Base-by-base conservation (phyloP, 2,797 vertebrate genomes). In the Antrozous pallidus region DNA sequence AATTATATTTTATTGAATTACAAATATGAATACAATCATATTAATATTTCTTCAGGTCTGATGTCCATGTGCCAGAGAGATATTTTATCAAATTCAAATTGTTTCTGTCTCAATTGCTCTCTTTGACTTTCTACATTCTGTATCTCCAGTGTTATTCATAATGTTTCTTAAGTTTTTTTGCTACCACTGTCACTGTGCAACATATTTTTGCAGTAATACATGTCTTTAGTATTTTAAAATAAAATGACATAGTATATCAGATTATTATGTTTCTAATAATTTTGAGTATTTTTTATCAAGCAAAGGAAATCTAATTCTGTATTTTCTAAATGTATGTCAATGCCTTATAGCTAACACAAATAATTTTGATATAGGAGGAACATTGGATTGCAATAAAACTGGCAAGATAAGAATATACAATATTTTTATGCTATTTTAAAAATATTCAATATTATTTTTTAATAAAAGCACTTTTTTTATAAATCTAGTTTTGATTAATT, bases 1-100 rank as follows among this genome's bases (percentile, higher is more conserved):
- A 96, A 95, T 96, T 94, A 81, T 33, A 75, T 96, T 96, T 96
- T 96, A 87, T 86, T 97, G 93, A 97, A 96, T 97, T 97, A 95
- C 9, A 91, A 88, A 75, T 93, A 12, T 94, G 49, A 82, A 0
- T 45, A 69, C 36, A 86, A 79, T 38, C 94, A 22, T 95, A 94
- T 96, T 97, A 93, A 96, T 97, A 93, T 94, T 97, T 93, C 28
- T 58, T 81, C 84, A 91, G 45, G 7, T 45, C 71, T 94, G 61
- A 45, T 83, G 83, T 69, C 40, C 74, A 96, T 42, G n/a, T 83
- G 71, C 18, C 91, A 91, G 18, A 91, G n/a, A 93, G 85, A 91
- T 77, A 96, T 96, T 96, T 71, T 74, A 80, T 65, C 93, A 95
- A 95, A 11, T 7, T 74, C 0, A 26, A 67, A 85, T 0, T 67